Evolutionary conservation across 2,888 invertebrate species (phyloP).

Genomic region (Acanthoscelides obtectus): DNA sequence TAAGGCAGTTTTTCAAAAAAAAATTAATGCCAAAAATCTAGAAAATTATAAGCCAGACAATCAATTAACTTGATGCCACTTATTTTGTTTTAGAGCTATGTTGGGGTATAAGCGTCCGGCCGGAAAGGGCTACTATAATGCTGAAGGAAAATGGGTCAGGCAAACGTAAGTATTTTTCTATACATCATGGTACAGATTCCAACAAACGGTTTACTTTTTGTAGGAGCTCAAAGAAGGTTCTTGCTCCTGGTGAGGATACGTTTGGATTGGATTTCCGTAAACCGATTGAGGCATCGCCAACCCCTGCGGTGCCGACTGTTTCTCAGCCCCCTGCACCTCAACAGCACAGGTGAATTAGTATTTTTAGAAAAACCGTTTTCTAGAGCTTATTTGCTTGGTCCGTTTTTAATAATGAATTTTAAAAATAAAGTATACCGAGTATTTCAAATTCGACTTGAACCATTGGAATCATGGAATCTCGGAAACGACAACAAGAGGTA

Average conservation of each 20-base stretch:
- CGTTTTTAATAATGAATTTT: too few species aligned
- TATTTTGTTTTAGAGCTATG: conserved; percentile 35
- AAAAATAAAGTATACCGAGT: too few species aligned
- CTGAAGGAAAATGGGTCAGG: conserved; percentile 49
- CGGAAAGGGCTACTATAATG: conserved; percentile 48
- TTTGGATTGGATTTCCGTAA: background rate
- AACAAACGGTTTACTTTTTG: background rate
- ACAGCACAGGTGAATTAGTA: background rate
- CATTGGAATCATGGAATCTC: too few species aligned
- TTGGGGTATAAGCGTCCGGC: conserved; percentile 42
- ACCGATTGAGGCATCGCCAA: background rate
- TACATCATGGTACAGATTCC: background rate
- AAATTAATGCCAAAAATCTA: too few species aligned
- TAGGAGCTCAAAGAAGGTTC: background rate
- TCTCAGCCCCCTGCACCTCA: background rate
- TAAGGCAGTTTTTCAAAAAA: too few species aligned
- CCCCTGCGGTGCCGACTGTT: background rate
- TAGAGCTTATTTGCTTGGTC: too few species aligned
- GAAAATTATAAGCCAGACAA: too few species aligned
- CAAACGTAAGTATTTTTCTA: conserved; percentile 26
- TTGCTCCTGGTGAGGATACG: background rate
- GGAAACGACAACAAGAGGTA: too few species aligned
- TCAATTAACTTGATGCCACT: too few species aligned
- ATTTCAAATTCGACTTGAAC: too few species aligned
- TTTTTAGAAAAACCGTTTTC: background rate